Evolutionary conservation across 2,888 invertebrate species (phyloP).

Genomic region (Neria commutata): DNA sequence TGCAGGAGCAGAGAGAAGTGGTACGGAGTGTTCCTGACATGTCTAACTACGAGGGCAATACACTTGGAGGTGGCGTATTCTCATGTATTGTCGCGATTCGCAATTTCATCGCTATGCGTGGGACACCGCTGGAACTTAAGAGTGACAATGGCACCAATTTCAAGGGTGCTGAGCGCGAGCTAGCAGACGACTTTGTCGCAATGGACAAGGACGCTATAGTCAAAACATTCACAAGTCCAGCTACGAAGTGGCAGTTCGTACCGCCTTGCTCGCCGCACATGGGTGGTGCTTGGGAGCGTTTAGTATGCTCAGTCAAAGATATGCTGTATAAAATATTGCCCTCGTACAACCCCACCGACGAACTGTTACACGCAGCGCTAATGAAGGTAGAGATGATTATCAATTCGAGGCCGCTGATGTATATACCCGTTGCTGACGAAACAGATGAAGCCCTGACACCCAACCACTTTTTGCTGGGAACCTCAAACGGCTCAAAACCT

Average conservation of each 20-base stretch:
- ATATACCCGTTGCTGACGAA: conserved; percentile 18
- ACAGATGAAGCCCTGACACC: conserved; percentile 24
- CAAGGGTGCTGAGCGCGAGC: conserved; percentile 24
- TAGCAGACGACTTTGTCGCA: conserved; percentile 14
- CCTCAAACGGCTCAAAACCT: conserved; percentile 27
- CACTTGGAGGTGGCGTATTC: conserved; percentile 26
- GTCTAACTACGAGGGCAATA: conserved; percentile 27
- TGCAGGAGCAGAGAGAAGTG: conserved; percentile 24
- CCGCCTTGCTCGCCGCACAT: conserved; percentile 12
- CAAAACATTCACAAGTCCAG: conserved; percentile 20
- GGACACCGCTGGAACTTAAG: conserved; percentile 22
- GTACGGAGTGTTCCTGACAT: conserved; percentile 25
- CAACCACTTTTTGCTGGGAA: conserved; percentile 35
- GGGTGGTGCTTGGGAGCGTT: conserved; percentile 21
- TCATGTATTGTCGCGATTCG: conserved; percentile 24
- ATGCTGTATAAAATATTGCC: too few relatives aligned
- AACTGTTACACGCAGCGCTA: conserved; percentile 17
- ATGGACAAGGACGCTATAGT: conserved; percentile 22
- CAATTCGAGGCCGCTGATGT: conserved; percentile 23
- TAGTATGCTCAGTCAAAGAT: conserved; percentile 24
- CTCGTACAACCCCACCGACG: conserved; percentile 14
- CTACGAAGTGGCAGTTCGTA: conserved; percentile 33
- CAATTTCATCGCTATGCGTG: conserved; percentile 28
- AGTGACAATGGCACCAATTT: conserved; percentile 35
- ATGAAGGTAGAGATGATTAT: conserved; percentile 23